Conservation (phyloP, 2,888 invertebrate species). For the Empis livida region DNA sequence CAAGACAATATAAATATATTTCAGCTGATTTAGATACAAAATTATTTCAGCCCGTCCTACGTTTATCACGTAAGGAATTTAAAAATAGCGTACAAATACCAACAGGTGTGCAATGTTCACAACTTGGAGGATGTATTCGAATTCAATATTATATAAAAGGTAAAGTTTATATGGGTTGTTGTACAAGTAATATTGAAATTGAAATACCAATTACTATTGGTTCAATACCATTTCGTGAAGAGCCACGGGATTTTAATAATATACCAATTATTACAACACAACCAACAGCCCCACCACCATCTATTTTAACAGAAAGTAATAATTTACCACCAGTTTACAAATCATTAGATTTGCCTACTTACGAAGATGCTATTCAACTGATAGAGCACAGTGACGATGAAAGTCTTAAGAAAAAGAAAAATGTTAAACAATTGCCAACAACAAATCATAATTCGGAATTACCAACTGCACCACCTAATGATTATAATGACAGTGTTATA, state of each 20-base stretch:
- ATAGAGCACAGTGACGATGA: too few relatives aligned
- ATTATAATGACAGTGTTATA: too few relatives aligned
- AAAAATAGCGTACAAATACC: conserved; percentile 23
- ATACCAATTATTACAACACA: conserved; percentile 17
- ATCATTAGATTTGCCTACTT: not conserved
- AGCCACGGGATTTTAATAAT: not conserved
- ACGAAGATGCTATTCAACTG: too few relatives aligned
- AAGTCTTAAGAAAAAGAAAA: too few relatives aligned
- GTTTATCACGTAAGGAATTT: conserved; percentile 18
- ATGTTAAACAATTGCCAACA: too few relatives aligned
- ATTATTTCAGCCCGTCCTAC: not conserved
- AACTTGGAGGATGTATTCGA: conserved; percentile 25
- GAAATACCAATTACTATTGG: conserved; percentile 29
- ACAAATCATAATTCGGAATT: too few relatives aligned
- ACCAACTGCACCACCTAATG: too few relatives aligned
- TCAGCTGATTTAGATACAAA: conserved; percentile 2
- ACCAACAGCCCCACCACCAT: conserved; percentile 10
- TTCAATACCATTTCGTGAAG: conserved; percentile 22
- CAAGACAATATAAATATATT: not conserved
- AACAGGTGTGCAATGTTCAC: conserved; percentile 26
- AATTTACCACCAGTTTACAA: not conserved
- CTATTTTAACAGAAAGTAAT: not conserved
- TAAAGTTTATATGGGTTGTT: conserved; percentile 2
- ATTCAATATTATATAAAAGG: conserved; percentile 23
- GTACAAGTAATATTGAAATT: conserved; percentile 16